Evolutionary conservation across 1,140 invertebrate genomes (phyloP).

Genomic region (Lanistes nyassanus): DNA sequence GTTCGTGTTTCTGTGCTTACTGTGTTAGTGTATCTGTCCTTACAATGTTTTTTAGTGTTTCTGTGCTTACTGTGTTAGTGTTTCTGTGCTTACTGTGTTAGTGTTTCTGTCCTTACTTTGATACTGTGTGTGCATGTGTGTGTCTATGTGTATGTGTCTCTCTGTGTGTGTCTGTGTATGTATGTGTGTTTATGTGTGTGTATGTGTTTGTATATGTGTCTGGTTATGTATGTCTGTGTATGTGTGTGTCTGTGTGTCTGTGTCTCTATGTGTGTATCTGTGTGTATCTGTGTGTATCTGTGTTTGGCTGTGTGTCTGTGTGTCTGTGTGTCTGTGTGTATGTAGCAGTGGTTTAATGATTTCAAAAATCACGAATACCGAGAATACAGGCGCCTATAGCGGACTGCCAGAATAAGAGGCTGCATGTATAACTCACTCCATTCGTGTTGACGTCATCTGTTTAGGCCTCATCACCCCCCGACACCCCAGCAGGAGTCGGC

Average conservation of each 20-base stretch:
- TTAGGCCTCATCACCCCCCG: too few relatives aligned
- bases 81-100: background rate
- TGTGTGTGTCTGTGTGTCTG: conserved; percentile 13
- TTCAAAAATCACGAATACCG: background rate
- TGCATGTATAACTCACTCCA: too few relatives aligned
- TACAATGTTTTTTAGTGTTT: too few relatives aligned
- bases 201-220: conserved; percentile 1
- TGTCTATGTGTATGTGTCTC: conserved; percentile 12
- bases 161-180: background rate
- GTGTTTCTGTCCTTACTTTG: background rate
- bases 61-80: background rate
- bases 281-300: conserved; percentile 11
- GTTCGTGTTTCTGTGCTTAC: conserved; percentile 4
- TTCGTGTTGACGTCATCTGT: too few relatives aligned
- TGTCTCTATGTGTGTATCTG: conserved; percentile 12
- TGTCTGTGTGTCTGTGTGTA: conserved; percentile 12
- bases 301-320: conserved; percentile 14
- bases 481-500: too few relatives aligned
- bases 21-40: too few relatives aligned
- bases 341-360: background rate
- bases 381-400: background rate
- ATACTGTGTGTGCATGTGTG: conserved; percentile 10
- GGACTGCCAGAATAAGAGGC: background rate
- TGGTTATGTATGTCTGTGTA: background rate
- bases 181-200: background rate